Evolutionary conservation across 2,888 invertebrate species (phyloP), one percentile per base, ranked within the genome.

Genomic region (Synergus gifuensis): DNA sequence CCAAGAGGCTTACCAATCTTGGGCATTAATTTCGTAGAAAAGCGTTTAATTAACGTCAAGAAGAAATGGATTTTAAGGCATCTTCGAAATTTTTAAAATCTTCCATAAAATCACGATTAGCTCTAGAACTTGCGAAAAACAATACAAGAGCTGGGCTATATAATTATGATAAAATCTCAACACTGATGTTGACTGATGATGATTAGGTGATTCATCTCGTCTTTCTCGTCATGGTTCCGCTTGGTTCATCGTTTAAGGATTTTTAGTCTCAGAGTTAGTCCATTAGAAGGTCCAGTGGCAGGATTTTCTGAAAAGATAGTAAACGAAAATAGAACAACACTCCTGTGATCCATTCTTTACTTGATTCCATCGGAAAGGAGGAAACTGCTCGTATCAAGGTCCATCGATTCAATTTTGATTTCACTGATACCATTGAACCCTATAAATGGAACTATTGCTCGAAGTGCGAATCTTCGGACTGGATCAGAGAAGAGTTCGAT

Each of bases 351-450:
- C 62, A n/a, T 76, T 28, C 46, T 36, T 28, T 22, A 12, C 28
- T 9, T 69, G 46, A 69, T 28, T 49, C 69, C 28, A 36, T 14
- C 46, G 11, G 44, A 22, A 40, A 67, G 67, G 44, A 22, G 46
- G 18, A 40, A 44, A 44, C 67, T 12, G 44, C 46, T 66, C 49
- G 36, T 58, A 54, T 58, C 78, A 78, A 78, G 78, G 54, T 78
- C 67, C 69, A 78, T 77, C 77, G 66, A 67, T 67, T 78, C 78
- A 67, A 78, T 78, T 78, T 67, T 69, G 78, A 78, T 78, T 69
- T 69, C 58, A 66, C 22, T 16, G 36, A 40, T 42, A 44, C 42
- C 22, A 76, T 60, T 42, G 60, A 76, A 76, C n/a, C n/a, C 66
- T 28, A 76, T 76, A 63, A 76, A 79, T 69, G 63, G 63, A 36